Evolutionary conservation across 2,888 invertebrate genomes (phyloP).

Genomic region (Sphaeridia pumilis): DNA sequence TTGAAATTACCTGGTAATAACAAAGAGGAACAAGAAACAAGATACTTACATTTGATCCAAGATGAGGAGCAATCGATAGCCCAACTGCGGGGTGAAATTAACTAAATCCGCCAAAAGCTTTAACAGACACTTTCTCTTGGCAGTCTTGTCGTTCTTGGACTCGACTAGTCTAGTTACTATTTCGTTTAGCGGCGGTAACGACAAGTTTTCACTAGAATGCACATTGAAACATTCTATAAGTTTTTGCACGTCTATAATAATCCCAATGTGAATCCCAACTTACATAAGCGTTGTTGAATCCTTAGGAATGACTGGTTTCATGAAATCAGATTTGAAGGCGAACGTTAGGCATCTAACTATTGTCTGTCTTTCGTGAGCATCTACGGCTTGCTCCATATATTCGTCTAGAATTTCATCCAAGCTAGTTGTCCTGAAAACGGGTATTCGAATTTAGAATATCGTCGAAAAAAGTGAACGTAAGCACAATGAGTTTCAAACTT

Average conservation of each 20-base stretch:
- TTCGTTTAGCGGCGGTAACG: slow-evolving; percentile 28
- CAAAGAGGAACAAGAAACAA: neutral
- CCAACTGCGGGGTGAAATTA: slow-evolving; percentile 19
- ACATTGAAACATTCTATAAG: neutral
- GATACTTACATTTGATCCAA: slow-evolving; percentile 25
- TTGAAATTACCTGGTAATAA: neutral
- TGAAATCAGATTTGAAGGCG: slow-evolving; percentile 28
- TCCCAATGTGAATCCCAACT: slow-evolving; percentile 7
- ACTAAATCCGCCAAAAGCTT: slow-evolving; percentile 30
- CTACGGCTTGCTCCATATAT: slow-evolving; percentile 20
- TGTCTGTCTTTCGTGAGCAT: slow-evolving; percentile 24
- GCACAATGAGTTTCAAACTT: too few relatives aligned
- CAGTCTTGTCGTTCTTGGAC: slow-evolving; percentile 27
- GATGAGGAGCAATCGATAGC: slow-evolving; percentile 27
- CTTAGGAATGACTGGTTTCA: slow-evolving; percentile 25
- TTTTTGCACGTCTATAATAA: neutral
- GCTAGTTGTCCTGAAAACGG: slow-evolving; percentile 18
- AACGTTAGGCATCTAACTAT: slow-evolving; percentile 26
- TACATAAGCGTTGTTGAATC: slow-evolving; percentile 24
- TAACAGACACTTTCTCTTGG: slow-evolving; percentile 27
- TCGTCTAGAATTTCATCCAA: slow-evolving; percentile 32
- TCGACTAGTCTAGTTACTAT: slow-evolving; percentile 22
- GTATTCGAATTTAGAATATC: neutral
- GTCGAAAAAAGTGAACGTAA: neutral
- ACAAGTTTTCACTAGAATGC: slow-evolving; percentile 21